These are phyloP conservation scores for Drosophila pegasa DNA, from an alignment of 2,888 invertebrate species.

Conservation along the genomic window DNA sequence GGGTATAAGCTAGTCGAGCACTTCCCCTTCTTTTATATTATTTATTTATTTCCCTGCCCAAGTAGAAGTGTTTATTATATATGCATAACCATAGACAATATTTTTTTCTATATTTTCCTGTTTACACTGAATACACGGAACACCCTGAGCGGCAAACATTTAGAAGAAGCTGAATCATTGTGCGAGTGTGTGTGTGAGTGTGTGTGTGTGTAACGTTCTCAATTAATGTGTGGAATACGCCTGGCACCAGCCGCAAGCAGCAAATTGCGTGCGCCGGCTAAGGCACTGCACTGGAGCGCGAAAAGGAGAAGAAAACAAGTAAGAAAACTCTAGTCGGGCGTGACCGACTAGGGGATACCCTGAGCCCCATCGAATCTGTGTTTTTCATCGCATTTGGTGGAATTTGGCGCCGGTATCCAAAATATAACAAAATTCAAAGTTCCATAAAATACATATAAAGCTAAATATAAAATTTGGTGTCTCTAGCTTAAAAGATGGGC, in stretches of 20 bases:
- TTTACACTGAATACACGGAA: not conserved
- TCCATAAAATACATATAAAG: too few species aligned
- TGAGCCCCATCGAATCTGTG: too few species aligned
- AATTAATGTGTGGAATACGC: not conserved
- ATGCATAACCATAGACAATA: not conserved
- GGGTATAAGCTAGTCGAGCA: not conserved
- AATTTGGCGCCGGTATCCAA: too few species aligned
- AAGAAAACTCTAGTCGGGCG: too few species aligned
- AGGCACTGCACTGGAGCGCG: too few species aligned
- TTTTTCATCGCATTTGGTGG: too few species aligned
- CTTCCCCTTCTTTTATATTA: not conserved
- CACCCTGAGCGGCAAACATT: not conserved
- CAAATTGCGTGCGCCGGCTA: conserved; percentile 8
- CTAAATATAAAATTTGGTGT: too few species aligned
- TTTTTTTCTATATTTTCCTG: not conserved
- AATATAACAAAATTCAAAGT: too few species aligned
- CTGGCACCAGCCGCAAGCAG: not conserved
- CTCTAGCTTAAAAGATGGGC: too few species aligned
- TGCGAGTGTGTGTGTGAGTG: not conserved
- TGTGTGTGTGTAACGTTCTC: too few species aligned
- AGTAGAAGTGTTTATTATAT: not conserved
- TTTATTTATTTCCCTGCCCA: not conserved
- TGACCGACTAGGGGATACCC: too few species aligned
- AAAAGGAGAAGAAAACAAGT: too few species aligned
- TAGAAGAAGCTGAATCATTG: not conserved